Evolutionary conservation across 92 coral and sea anemone genomes (phyloP).

Genomic region (Paramuricea clavata): DNA sequence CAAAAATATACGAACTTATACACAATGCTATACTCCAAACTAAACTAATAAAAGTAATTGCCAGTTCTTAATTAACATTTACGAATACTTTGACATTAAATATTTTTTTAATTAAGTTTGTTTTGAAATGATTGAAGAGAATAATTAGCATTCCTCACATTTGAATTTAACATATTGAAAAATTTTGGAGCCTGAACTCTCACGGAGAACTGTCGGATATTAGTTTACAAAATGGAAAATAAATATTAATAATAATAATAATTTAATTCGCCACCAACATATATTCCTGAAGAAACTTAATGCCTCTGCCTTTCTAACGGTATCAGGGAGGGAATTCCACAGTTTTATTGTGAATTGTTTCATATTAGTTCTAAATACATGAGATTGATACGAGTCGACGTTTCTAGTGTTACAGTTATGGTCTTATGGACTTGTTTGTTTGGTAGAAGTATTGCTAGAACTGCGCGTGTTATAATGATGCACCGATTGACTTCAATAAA

Average conservation of each 20-base stretch:
- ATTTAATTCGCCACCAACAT: too few species aligned
- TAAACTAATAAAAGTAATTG: not conserved
- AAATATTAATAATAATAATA: too few species aligned
- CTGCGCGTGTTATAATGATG: constrained; percentile 10
- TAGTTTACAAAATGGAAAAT: not conserved
- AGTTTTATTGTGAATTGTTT: too few species aligned
- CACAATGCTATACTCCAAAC: not conserved
- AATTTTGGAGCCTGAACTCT: not conserved
- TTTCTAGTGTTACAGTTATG: too few species aligned
- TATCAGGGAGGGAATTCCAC: too few species aligned
- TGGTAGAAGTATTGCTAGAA: constrained; percentile 1
- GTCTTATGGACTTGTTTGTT: too few species aligned
- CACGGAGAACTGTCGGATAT: constrained; percentile 4
- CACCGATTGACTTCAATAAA: constrained; percentile 12
- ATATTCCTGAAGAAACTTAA: too few species aligned
- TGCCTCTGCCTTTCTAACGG: too few species aligned
- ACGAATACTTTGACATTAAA: constrained; percentile 13
- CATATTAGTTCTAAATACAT: too few species aligned
- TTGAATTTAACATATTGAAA: not conserved
- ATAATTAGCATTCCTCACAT: not conserved
- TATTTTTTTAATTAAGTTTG: constrained; percentile 1
- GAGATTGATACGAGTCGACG: too few species aligned
- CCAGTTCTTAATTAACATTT: not conserved
- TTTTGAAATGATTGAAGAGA: constrained; percentile 11
- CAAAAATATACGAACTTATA: not conserved